Percentiles rank a stretch among this genome's conserved stretches.
Evolutionary conservation across 53 echinoderm and acorn worm genomes (phyloP).

Genomic region (Hippasteria phrygiana): DNA sequence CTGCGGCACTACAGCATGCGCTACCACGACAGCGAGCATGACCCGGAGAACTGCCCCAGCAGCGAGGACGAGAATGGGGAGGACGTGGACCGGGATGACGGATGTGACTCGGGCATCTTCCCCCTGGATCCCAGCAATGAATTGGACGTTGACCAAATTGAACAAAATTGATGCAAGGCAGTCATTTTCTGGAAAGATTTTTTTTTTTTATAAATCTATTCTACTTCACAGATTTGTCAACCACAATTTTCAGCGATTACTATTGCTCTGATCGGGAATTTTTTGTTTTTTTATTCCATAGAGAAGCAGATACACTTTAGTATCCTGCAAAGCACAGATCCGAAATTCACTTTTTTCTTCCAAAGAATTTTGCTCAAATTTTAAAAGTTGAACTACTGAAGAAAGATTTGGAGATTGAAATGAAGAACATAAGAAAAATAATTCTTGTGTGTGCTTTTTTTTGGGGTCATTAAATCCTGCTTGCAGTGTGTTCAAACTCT

Average conservation of each 20-base stretch:
- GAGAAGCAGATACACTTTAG: neutral
- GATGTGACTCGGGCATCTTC: constrained; percentile 67
- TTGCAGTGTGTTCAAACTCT: constrained; percentile 32
- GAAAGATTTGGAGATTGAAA: neutral
- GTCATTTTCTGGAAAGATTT: neutral
- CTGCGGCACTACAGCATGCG: constrained; percentile 51
- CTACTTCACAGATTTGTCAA: constrained; percentile 10
- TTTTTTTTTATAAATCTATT: neutral
- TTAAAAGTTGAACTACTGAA: neutral
- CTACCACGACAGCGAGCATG: constrained; percentile 68
- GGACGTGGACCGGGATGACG: constrained; percentile 78
- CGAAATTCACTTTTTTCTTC: neutral
- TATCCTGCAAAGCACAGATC: neutral
- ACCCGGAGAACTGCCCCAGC: constrained; percentile 28
- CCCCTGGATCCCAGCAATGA: constrained; percentile 80
- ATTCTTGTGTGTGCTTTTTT: neutral
- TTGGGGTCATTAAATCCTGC: constrained; percentile 1
- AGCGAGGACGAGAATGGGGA: constrained; percentile 61
- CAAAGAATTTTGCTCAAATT: neutral
- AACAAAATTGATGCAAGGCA: constrained; percentile 74
- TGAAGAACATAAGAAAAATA: neutral
- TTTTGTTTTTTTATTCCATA: no score
- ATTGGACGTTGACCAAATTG: constrained; percentile 92
- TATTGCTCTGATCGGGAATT: no score
- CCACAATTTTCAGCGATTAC: neutral